These are phyloP conservation scores for Macroteleia sp. DNA, from an alignment of 2,888 invertebrate genomes.

Conservation along the genomic window DNA sequence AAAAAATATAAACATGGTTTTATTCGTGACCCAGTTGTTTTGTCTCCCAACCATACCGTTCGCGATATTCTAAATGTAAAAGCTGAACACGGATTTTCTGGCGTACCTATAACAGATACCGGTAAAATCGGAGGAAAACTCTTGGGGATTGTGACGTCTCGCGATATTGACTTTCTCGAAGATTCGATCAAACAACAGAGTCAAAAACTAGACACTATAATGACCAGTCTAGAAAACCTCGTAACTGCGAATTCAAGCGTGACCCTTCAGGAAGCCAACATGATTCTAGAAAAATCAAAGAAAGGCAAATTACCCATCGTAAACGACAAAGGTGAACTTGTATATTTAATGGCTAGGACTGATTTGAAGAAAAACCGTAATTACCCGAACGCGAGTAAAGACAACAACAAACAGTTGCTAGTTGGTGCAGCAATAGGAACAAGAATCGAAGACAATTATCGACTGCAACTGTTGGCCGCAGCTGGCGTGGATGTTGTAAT, in stretches of 20 bases:
- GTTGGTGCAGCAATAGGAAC: constrained; percentile 98
- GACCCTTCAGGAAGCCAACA: constrained; percentile 96
- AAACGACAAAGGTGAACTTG: constrained; percentile 93
- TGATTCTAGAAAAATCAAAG: constrained; percentile 97
- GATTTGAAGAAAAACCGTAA: neutral
- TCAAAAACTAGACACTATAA: constrained; percentile 87
- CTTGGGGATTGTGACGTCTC: constrained; percentile 97
- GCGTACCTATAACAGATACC: constrained; percentile 97
- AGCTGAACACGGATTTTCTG: constrained; percentile 91
- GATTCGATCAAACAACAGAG: constrained; percentile 87
- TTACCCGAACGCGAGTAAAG: constrained; percentile 96
- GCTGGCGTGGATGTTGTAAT: constrained; percentile 99
- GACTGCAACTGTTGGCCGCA: constrained; percentile 91
- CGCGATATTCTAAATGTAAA: constrained; percentile 94
- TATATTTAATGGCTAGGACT: constrained; percentile 97
- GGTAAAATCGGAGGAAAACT: constrained; percentile 97
- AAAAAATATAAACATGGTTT: constrained; percentile 99
- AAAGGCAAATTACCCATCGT: constrained; percentile 96
- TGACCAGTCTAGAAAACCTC: neutral
- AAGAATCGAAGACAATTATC: constrained; percentile 91
- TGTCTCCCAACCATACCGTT: constrained; percentile 93
- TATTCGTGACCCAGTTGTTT: constrained; percentile 97
- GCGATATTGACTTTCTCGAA: constrained; percentile 97
- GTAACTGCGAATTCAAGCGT: constrained; percentile 85
- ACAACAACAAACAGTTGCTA: constrained; percentile 96